phyloP scores from a whole-genome alignment of 53 echinoderm and acorn worm genomes.

The Paracentrotus lividus region DNA sequence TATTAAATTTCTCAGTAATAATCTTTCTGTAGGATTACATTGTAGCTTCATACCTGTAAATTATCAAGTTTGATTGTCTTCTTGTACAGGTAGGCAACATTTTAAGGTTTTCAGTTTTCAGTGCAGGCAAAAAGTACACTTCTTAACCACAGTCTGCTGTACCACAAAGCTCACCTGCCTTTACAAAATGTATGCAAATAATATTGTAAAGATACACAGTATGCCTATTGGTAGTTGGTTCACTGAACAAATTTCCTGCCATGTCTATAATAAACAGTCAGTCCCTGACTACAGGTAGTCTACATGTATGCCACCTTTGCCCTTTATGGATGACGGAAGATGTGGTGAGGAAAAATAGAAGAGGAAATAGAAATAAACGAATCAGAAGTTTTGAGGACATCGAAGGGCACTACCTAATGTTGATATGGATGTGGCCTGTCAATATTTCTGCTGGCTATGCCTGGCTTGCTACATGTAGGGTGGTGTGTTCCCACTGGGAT shows the following conservation, averaged over 20 bases:
- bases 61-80: too few species aligned
- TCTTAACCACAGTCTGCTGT: background rate
- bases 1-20: too few species aligned
- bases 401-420: background rate
- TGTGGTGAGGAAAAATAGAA: background rate
- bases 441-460: background rate
- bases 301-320: slow-evolving; percentile 7
- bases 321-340: background rate
- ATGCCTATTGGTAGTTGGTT: background rate
- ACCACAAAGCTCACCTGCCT: background rate
- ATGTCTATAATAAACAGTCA: background rate
- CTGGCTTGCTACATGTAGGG: too few species aligned
- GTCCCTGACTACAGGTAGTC: slow-evolving; percentile 15
- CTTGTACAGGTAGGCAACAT: background rate
- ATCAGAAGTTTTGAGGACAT: slow-evolving; percentile 17
- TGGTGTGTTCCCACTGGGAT: background rate
- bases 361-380: slow-evolving; percentile 16
- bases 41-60: too few species aligned
- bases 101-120: too few species aligned
- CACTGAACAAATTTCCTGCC: slow-evolving; percentile 2
- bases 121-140: too few species aligned
- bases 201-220: background rate
- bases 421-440: slow-evolving; percentile 4
- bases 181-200: background rate
- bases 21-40: too few species aligned